Evolutionary conservation across 2,113 vertebrate genomes (phyloP).

Genomic region (Brachyistius frenatus): DNA sequence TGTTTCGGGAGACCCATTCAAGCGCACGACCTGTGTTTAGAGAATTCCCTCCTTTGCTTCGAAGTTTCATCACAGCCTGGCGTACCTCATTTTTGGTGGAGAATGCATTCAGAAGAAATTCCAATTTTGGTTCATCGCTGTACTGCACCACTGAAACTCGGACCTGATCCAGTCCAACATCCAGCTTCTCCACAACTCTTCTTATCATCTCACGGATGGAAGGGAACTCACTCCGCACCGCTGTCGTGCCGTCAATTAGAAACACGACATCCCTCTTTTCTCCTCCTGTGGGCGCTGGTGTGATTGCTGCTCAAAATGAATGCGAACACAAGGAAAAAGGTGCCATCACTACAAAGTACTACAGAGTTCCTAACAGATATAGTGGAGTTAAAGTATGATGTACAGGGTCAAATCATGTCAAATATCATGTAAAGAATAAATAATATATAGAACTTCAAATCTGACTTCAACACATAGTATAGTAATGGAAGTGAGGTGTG

Average conservation of each 20-base stretch:
- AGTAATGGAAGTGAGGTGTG: too few relatives aligned
- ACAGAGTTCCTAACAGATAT: neutral
- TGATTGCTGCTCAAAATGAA: constrained; percentile 53
- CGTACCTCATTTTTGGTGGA: constrained; percentile 90
- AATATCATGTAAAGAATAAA: too few relatives aligned
- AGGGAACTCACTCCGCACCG: constrained; percentile 84
- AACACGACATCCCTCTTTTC: constrained; percentile 93
- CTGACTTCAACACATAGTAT: too few relatives aligned
- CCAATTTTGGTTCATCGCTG: constrained; percentile 87
- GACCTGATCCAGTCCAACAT: constrained; percentile 90
- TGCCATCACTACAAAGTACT: neutral
- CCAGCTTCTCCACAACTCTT: constrained; percentile 88
- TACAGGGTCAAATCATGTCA: neutral
- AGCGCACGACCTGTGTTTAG: constrained; percentile 90
- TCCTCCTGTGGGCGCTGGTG: constrained; percentile 55
- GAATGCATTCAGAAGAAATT: constrained; percentile 90
- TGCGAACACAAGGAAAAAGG: constrained; percentile 16
- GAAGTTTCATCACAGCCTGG: constrained; percentile 83
- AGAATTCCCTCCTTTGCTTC: constrained; percentile 86
- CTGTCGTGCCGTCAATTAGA: constrained; percentile 91
- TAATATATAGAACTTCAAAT: too few relatives aligned
- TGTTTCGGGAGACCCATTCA: constrained; percentile 88
- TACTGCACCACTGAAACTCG: constrained; percentile 93
- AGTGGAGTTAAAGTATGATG: neutral
- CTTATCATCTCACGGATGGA: constrained; percentile 87